Percentiles rank a stretch among this genome's conserved stretches.
Evolutionary conservation across 2,113 vertebrate genomes (phyloP).

Genomic region (Otus sunia): DNA sequence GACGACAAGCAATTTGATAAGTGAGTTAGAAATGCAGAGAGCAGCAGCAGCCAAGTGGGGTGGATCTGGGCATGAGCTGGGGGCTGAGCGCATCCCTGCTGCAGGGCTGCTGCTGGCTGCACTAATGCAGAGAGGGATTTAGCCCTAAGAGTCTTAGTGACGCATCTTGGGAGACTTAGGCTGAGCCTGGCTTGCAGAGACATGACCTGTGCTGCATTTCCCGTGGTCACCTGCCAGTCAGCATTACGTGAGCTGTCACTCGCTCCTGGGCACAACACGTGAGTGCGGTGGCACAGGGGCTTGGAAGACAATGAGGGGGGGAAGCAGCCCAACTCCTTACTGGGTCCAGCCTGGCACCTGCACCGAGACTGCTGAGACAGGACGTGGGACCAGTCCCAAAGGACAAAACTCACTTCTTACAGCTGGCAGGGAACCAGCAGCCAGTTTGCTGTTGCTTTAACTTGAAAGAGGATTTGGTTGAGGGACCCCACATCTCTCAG

Average conservation of each 20-base stretch:
- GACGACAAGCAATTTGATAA: background rate
- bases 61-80: background rate
- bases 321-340: background rate
- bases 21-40: background rate
- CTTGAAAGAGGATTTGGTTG: background rate
- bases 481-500: background rate
- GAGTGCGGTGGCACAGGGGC: background rate
- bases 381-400: accelerated
- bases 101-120: background rate
- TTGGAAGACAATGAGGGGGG: background rate
- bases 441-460: background rate
- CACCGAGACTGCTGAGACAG: background rate
- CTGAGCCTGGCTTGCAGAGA: constrained; percentile 42
- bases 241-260: constrained; percentile 32
- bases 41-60: accelerated
- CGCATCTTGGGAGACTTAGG: constrained; percentile 45
- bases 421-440: background rate
- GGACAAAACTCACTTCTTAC: background rate
- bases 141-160: constrained; percentile 56
- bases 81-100: background rate
- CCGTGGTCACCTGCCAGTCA: constrained; percentile 25
- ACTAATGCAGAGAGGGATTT: constrained; percentile 9
- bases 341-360: background rate
- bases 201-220: background rate
- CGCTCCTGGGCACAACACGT: background rate